Evolutionary conservation across 2,888 invertebrate species (phyloP), one percentile per base, ranked within the genome.

Genomic region (Petrolisthes manimaculis): DNA sequence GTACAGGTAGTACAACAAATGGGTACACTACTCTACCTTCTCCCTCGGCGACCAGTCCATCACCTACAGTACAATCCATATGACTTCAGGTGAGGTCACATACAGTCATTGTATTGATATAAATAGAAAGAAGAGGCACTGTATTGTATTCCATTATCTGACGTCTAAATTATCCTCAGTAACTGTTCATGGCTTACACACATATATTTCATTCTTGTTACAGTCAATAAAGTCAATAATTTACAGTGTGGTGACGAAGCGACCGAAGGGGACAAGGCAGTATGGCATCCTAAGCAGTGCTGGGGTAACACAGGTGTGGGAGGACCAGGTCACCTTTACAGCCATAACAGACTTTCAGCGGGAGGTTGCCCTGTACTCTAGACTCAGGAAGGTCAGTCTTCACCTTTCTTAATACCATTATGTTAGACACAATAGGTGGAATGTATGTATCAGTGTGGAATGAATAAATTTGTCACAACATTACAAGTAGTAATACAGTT

Each of bases 291-390:
- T 88, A 5, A 88, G 88, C 81, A 88, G 75, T 54, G 88, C 80
- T 14, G 88, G 88, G 55, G 84, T 88, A 54, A 88, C 88, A 3
- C 88, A 88, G 74, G 88, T 88, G 75, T 88, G 88, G 88, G 84
- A 80, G 54, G 79, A 74, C 3, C 80, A 88, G 67, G 88, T 88
- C 67, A 84, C 84, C 75, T 88, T 88, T 81, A 88, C 88, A 12
- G 54, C 88, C 61, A 88, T 88, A 37, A 80, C 84, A 53, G 88
- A 75, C 54, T 88, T 88, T 75, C 84, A 84, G 67, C n/a, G 84
- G 24, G 88, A 88, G 74, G 74, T 88, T 18, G 18, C 74, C 4
- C 55, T 81, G n/a, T 88, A 88, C 24, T 79, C 9, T 12, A 54
- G 84, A 21, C 75, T 88, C 55, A 82, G 75, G 67, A 88, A 81